Evolutionary conservation across 1,140 invertebrate species (phyloP).

Genomic region (Papilio machaon): DNA sequence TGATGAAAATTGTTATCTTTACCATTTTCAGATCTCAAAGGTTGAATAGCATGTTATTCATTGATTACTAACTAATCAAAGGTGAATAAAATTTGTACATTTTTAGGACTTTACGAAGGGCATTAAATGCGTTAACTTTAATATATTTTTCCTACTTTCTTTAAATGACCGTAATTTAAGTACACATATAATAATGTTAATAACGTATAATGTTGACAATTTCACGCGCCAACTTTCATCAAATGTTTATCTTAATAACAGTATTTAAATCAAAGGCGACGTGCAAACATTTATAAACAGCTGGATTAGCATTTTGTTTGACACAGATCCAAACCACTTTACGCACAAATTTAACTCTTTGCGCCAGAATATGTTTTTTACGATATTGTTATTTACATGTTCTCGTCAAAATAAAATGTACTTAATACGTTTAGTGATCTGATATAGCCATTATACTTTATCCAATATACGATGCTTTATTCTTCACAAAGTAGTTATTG

Average conservation of each 20-base stretch:
- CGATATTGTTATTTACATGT: slow-evolving; percentile 31
- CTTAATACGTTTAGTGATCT: too few species aligned
- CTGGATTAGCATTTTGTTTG: slow-evolving; percentile 39
- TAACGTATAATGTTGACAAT: slow-evolving; percentile 13
- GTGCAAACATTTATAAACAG: slow-evolving; percentile 28
- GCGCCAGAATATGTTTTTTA: slow-evolving; percentile 28
- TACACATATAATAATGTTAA: not conserved
- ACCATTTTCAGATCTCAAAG: not conserved
- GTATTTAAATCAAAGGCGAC: slow-evolving; percentile 15
- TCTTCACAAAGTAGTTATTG: too few species aligned
- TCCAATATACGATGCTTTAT: too few species aligned
- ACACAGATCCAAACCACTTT: slow-evolving; percentile 40
- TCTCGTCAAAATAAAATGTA: not conserved
- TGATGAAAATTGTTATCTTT: not conserved
- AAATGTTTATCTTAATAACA: slow-evolving; percentile 19
- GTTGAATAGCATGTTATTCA: too few species aligned
- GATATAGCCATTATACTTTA: too few species aligned
- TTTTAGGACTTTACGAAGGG: too few species aligned
- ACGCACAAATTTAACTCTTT: slow-evolving; percentile 42
- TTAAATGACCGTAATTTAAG: not conserved
- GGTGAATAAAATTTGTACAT: not conserved
- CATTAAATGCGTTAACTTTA: not conserved
- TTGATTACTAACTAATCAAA: not conserved
- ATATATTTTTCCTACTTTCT: not conserved
- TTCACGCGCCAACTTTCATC: slow-evolving; percentile 16